A percentile compares a stretch with the other conserved stretches of the same genome.
phyloP scores from a whole-genome alignment of 2,113 vertebrate genomes.

The Nansenia antarctica region DNA sequence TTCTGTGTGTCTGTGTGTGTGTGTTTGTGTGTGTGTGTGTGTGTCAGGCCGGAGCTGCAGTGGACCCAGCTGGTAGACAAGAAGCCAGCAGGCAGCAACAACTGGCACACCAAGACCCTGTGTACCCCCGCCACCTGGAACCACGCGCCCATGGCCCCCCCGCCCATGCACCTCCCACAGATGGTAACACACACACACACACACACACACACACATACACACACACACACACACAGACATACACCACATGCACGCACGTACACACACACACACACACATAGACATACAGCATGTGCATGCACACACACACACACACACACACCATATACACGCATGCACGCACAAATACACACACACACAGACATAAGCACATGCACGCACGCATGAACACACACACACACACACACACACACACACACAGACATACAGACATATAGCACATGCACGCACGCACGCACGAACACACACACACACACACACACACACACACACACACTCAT shows the following conservation, averaged over 20 bases:
- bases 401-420: neutral
- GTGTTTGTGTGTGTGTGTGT: constrained; percentile 35
- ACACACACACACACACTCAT: neutral
- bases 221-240: neutral
- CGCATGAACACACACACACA: too few relatives aligned
- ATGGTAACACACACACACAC: constrained; percentile 76
- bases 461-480: too few relatives aligned
- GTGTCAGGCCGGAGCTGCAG: constrained; percentile 81
- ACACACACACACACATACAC: constrained; percentile 19
- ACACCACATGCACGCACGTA: neutral
- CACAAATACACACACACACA: constrained; percentile 2
- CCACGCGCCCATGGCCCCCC: constrained; percentile 76
- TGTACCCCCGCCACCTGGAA: constrained; percentile 83
- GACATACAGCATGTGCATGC: neutral
- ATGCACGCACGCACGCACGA: neutral
- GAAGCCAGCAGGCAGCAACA: constrained; percentile 81
- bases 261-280: neutral
- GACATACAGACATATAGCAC: too few relatives aligned
- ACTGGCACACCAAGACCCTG: constrained; percentile 91
- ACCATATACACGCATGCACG: neutral
- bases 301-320: neutral
- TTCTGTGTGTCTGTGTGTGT: too few relatives aligned
- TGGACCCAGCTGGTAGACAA: constrained; percentile 87
- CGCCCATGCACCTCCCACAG: constrained; percentile 79
- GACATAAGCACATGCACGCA: too few relatives aligned